These are phyloP conservation scores for Momotus momota DNA, from an alignment of 2,797 vertebrate species.

Conservation along the genomic window DNA sequence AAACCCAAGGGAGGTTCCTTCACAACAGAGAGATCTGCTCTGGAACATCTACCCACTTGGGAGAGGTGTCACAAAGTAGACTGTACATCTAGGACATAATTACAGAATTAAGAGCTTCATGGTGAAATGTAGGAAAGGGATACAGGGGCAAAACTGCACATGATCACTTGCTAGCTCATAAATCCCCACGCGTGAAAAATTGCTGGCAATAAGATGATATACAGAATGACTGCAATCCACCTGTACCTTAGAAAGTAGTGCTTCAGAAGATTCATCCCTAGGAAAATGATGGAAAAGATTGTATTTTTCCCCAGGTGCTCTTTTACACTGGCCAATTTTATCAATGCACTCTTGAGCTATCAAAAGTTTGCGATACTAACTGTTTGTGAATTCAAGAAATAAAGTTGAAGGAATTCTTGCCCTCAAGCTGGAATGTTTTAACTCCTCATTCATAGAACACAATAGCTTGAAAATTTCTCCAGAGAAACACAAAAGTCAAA, in stretches of 20 bases:
- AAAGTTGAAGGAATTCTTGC: not conserved
- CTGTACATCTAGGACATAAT: conserved; percentile 6
- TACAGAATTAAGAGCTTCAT: conserved; percentile 24
- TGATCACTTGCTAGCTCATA: not conserved
- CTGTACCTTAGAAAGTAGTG: not conserved
- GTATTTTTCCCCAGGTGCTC: not conserved
- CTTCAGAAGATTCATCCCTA: not conserved
- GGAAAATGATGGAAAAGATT: not conserved
- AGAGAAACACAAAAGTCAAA: not conserved
- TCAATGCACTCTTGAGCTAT: not conserved
- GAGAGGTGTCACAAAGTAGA: not conserved
- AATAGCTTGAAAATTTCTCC: conserved; percentile 9
- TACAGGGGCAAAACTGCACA: not conserved
- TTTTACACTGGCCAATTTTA: not conserved
- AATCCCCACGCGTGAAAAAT: not conserved
- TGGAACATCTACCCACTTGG: conserved; percentile 30
- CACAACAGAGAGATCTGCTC: conserved; percentile 11
- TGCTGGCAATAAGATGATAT: not conserved
- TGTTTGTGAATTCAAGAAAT: not conserved
- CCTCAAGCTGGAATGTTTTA: not conserved
- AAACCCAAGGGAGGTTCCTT: conserved; percentile 55
- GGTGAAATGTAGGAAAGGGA: not conserved
- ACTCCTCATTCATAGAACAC: conserved; percentile 23
- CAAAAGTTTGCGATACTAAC: not conserved
- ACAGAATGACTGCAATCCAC: not conserved